phyloP scores from a whole-genome alignment of 2,888 invertebrate genomes.

The Pelosia muscerda region DNA sequence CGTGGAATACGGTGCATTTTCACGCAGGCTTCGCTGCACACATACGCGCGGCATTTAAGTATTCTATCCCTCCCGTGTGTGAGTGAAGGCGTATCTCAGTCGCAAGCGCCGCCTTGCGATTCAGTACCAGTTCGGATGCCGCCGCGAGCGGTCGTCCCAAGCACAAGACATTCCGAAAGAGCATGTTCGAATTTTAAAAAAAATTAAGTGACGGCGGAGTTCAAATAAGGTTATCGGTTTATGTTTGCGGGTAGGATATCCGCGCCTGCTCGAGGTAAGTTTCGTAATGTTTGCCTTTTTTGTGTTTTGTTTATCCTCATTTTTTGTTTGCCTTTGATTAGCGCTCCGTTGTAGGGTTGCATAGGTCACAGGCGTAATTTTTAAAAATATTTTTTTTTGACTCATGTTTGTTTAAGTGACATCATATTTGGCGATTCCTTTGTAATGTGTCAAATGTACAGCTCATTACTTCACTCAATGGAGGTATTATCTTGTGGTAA shows the following conservation, averaged over 20 bases:
- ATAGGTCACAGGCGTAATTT: conserved; percentile 51
- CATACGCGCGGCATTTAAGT: conserved; percentile 33
- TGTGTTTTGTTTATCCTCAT: conserved; percentile 51
- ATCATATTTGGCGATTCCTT: conserved; percentile 52
- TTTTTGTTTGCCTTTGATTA: conserved; percentile 70
- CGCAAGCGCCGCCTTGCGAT: conserved; percentile 76
- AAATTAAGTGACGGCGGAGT: conserved; percentile 68
- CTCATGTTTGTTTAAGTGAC: conserved; percentile 54
- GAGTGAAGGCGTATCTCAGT: conserved; percentile 72
- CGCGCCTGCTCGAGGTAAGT: conserved; percentile 69
- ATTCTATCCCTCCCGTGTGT: conserved; percentile 54
- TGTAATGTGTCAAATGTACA: conserved; percentile 49
- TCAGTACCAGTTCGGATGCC: conserved; percentile 70
- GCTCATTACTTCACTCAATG: conserved; percentile 49
- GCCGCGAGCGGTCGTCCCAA: conserved; percentile 62
- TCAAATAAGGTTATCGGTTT: conserved; percentile 78
- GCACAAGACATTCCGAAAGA: conserved; percentile 28
- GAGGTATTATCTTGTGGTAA: conserved; percentile 43
- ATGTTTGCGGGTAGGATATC: conserved; percentile 78
- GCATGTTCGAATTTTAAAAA: conserved; percentile 54
- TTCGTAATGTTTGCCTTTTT: conserved; percentile 66
- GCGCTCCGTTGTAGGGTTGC: conserved; percentile 60
- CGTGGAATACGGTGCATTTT: conserved; percentile 73
- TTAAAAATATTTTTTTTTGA: conserved; percentile 44
- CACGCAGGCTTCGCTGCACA: conserved; percentile 71